A percentile compares a stretch with the other conserved stretches of the same genome.
These are phyloP conservation scores for Pelusios castaneus DNA, from an alignment of 2,113 vertebrate genomes.

Conservation along the genomic window DNA sequence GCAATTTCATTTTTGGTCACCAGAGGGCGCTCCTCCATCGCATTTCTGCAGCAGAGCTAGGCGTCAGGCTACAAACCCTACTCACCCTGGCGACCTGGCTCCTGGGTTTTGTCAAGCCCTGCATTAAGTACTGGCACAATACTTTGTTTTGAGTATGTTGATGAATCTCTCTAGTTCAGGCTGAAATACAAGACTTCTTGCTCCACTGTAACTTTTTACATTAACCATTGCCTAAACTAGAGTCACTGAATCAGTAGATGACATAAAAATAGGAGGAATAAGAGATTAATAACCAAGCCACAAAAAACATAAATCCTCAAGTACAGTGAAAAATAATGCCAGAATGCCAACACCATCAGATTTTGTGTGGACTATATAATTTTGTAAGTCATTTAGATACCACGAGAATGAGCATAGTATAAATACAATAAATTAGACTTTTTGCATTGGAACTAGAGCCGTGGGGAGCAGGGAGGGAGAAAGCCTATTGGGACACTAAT, in stretches of 20 bases:
- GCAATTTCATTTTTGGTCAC: too few species aligned
- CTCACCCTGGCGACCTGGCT: too few species aligned
- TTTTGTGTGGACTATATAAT: background rate
- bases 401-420: accelerated
- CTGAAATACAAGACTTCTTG: accelerated
- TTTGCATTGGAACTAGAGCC: accelerated
- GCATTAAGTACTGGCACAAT: background rate
- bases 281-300: background rate
- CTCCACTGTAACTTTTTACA: background rate
- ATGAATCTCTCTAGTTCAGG: background rate
- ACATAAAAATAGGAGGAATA: background rate
- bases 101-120: too few species aligned
- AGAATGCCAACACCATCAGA: accelerated
- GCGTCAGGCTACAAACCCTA: too few species aligned
- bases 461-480: background rate
- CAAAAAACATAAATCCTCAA: background rate
- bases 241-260: accelerated
- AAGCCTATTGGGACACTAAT: accelerated
- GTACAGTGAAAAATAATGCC: background rate
- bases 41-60: too few species aligned
- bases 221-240: accelerated
- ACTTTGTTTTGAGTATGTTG: background rate
- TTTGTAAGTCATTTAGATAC: background rate
- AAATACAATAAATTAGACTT: background rate
- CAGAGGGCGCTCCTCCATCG: too few species aligned